Conservation (phyloP, 2,113 vertebrate species). For the Oxygymnocypris stewartii region DNA sequence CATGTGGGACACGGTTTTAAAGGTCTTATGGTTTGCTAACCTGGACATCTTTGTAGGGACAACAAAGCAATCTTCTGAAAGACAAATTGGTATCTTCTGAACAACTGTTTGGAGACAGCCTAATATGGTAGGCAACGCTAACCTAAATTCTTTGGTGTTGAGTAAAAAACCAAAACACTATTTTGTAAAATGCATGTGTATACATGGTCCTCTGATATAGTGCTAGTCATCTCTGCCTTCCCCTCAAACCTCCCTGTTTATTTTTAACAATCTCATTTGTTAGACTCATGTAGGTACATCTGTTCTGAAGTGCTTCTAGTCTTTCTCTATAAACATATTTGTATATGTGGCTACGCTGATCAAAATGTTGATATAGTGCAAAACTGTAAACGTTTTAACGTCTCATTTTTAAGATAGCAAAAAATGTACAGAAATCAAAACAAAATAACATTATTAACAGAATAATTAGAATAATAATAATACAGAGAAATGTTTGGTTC, state of each 20-base stretch:
- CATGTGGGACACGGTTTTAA: slow-evolving; percentile 35
- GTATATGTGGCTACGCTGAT: slow-evolving; percentile 87
- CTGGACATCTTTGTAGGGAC: slow-evolving; percentile 50
- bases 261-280: slow-evolving; percentile 26
- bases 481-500: slow-evolving; percentile 95
- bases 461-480: slow-evolving; percentile 61
- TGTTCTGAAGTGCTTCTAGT: slow-evolving; percentile 86
- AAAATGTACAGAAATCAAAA: slow-evolving; percentile 55
- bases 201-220: slow-evolving; percentile 63
- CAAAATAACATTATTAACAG: slow-evolving; percentile 59
- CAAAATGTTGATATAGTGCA: slow-evolving; percentile 95
- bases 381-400: slow-evolving; percentile 88
- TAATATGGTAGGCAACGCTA: slow-evolving; percentile 79
- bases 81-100: slow-evolving; percentile 35
- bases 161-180: slow-evolving; percentile 73
- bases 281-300: slow-evolving; percentile 70
- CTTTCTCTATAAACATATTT: slow-evolving; percentile 83
- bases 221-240: slow-evolving; percentile 27
- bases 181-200: slow-evolving; percentile 28
- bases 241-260: slow-evolving; percentile 26
- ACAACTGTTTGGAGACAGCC: slow-evolving; percentile 63
- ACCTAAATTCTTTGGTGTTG: slow-evolving; percentile 91
- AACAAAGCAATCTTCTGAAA: slow-evolving; percentile 20
- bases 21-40: slow-evolving; percentile 68
- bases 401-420: slow-evolving; percentile 53